phyloP scores from a whole-genome alignment of 2,113 vertebrate species.

The Dermatemys mawii region DNA sequence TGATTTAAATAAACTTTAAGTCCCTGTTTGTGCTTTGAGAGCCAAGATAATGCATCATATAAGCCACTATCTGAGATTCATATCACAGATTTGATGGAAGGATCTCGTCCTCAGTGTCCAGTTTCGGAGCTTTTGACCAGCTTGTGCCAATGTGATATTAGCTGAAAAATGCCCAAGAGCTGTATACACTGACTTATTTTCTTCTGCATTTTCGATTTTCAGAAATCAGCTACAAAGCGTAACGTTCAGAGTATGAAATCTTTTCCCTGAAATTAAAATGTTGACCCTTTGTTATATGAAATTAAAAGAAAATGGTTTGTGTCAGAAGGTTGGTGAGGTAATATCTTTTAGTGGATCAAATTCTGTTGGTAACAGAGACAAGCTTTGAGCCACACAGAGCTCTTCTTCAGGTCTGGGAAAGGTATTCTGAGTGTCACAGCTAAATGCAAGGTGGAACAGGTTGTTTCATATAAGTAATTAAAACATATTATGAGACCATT shows the following conservation, averaged over 20 bases:
- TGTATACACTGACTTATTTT: background rate
- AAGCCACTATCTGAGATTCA: slow-evolving; percentile 35
- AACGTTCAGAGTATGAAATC: background rate
- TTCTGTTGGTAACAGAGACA: background rate
- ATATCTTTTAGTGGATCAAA: background rate
- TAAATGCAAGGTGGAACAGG: background rate
- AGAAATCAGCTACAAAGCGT: background rate
- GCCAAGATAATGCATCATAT: slow-evolving; percentile 50
- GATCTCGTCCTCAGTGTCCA: background rate
- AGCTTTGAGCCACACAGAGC: background rate
- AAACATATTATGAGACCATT: background rate
- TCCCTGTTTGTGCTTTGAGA: slow-evolving; percentile 44
- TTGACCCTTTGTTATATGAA: background rate
- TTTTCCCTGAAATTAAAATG: background rate
- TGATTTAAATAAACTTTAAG: slow-evolving; percentile 44
- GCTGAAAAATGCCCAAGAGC: background rate
- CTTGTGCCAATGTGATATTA: background rate
- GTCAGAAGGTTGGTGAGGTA: background rate
- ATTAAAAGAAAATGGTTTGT: background rate
- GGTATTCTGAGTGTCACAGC: background rate
- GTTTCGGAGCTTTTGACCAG: background rate
- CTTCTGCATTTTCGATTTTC: background rate
- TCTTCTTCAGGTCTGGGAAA: background rate
- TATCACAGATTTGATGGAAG: background rate
- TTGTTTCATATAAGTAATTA: background rate